Evolutionary conservation across 2,888 invertebrate genomes (phyloP).

Genomic region (Homarus gammarus): DNA sequence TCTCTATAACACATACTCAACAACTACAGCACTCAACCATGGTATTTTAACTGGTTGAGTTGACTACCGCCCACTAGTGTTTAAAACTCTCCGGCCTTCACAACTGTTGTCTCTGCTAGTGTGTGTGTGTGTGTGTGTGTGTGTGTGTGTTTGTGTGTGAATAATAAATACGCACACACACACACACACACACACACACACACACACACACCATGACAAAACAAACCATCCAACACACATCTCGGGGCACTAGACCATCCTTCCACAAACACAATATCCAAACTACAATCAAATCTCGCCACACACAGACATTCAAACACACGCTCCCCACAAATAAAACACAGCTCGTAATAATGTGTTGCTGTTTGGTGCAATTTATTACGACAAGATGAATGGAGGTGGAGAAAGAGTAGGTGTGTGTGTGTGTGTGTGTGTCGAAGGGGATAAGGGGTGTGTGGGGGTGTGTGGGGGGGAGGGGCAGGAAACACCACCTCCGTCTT

Average conservation of each 20-base stretch:
- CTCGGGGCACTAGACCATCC: background rate
- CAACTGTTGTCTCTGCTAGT: too few relatives aligned
- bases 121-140: background rate
- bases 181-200: constrained; percentile 8
- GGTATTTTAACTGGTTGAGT: too few relatives aligned
- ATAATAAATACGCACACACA: background rate
- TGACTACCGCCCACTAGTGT: too few relatives aligned
- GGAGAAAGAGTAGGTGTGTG: background rate
- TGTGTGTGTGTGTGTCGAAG: background rate
- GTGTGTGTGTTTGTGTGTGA: background rate
- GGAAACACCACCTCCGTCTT: background rate
- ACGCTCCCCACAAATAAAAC: background rate
- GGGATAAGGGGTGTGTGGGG: too few relatives aligned
- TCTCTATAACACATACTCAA: too few relatives aligned
- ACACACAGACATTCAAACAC: background rate
- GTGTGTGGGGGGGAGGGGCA: background rate
- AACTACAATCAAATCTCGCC: background rate
- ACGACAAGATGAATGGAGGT: background rate
- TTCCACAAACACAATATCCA: background rate
- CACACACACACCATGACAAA: background rate
- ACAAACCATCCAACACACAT: background rate
- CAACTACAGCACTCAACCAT: too few relatives aligned
- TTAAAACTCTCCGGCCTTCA: too few relatives aligned
- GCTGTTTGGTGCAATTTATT: constrained; percentile 1
- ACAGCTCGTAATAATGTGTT: background rate